Conservation (phyloP, 2,888 invertebrate genomes). For the Ypsolopha sequella region DNA sequence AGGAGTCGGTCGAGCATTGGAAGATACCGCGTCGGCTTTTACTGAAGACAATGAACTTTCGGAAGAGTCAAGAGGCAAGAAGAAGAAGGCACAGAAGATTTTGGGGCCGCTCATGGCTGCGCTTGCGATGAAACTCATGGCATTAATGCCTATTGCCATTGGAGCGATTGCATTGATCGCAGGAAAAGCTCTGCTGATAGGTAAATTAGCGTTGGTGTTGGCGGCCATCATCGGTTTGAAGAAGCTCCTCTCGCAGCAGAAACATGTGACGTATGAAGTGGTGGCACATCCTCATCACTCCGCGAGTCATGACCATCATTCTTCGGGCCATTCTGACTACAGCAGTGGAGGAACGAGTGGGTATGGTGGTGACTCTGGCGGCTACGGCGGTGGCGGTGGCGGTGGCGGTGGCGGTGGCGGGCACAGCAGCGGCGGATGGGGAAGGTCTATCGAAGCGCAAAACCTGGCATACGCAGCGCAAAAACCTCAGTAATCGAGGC, state of each 20-base stretch:
- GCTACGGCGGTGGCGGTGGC: conserved; percentile 56
- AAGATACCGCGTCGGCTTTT: conserved; percentile 77
- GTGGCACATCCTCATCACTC: conserved; percentile 88
- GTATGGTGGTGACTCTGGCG: conserved; percentile 75
- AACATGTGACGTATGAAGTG: conserved; percentile 90
- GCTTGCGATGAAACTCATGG: conserved; percentile 83
- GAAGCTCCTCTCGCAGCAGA: conserved; percentile 84
- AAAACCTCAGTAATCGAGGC: conserved; percentile 62
- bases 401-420: conserved; percentile 57
- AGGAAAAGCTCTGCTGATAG: conserved; percentile 86
- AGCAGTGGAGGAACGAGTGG: conserved; percentile 70
- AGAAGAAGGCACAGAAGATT: conserved; percentile 85
- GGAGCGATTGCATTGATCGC: conserved; percentile 88
- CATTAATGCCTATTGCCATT: conserved; percentile 81
- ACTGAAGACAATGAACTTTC: conserved; percentile 72
- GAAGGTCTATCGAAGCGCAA: conserved; percentile 82
- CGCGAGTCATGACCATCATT: conserved; percentile 73
- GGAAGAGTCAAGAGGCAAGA: conserved; percentile 83
- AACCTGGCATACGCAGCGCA: conserved; percentile 85
- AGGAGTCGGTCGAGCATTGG: conserved; percentile 83
- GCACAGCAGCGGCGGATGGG: conserved; percentile 69
- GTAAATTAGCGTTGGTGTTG: conserved; percentile 86
- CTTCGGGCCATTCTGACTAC: conserved; percentile 50
- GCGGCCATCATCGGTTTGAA: conserved; percentile 88
- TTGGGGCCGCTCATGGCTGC: conserved; percentile 82